phyloP scores from a whole-genome alignment of 2,888 invertebrate genomes.

The Brassicogethes aeneus region DNA sequence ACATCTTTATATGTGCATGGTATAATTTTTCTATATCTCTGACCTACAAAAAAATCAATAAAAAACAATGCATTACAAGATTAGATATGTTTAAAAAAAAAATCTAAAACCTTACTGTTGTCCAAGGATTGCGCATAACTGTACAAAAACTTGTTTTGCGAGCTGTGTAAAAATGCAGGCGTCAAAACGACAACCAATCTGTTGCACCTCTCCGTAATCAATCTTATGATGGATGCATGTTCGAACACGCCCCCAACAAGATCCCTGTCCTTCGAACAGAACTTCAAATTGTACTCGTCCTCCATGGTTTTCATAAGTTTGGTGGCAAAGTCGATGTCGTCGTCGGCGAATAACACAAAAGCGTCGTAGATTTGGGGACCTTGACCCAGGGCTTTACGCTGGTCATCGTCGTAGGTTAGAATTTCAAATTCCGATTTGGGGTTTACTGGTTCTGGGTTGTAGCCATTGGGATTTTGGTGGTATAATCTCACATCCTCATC shows the following conservation, averaged over 20 bases:
- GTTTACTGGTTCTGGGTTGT: constrained; percentile 25
- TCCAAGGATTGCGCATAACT: constrained; percentile 56
- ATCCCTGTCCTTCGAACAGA: constrained; percentile 68
- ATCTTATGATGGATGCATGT: constrained; percentile 60
- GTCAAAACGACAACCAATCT: constrained; percentile 73
- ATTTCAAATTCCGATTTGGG: no score
- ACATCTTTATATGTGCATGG: neutral
- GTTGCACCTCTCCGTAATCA: constrained; percentile 70
- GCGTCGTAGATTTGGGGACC: constrained; percentile 67
- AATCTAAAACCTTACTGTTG: neutral
- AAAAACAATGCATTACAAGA: no score
- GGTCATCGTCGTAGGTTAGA: constrained; percentile 32
- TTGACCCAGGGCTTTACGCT: no score
- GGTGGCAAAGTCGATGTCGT: constrained; percentile 61
- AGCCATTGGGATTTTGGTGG: constrained; percentile 19
- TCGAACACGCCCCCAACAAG: constrained; percentile 63
- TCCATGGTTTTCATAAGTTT: constrained; percentile 56
- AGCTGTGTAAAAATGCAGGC: constrained; percentile 68
- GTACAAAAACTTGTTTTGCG: constrained; percentile 68
- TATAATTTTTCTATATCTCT: neutral
- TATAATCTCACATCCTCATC: constrained; percentile 26
- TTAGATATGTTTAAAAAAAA: no score
- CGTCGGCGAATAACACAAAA: constrained; percentile 65
- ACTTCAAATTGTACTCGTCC: constrained; percentile 51
- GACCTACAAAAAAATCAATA: no score